Evolutionary conservation across 1,140 invertebrate species (phyloP), one percentile per base, ranked within the genome.

Genomic region (Phymorhynchus buccinoides): DNA sequence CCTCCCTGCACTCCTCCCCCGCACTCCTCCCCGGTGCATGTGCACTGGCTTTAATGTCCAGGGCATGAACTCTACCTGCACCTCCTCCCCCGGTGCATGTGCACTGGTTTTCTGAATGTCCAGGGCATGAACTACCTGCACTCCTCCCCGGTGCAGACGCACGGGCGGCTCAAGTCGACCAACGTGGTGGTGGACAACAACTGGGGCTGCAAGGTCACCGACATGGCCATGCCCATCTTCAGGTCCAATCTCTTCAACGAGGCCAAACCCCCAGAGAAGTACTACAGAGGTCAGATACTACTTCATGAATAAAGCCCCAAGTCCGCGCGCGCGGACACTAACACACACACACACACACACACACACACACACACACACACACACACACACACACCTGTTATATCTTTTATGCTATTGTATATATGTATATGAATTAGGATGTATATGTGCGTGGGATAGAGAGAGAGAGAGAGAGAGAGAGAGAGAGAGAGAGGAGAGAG

Each of bases 51-150:
- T n/a, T n/a, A n/a, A n/a, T n/a, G n/a, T n/a, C n/a, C n/a, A n/a
- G n/a, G n/a, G n/a, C n/a, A n/a, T n/a, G n/a, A n/a, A n/a, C n/a
- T n/a, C n/a, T n/a, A n/a, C n/a, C n/a, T n/a, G n/a, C n/a, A n/a
- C n/a, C n/a, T n/a, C n/a, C n/a, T n/a, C n/a, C n/a, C n/a, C n/a
- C n/a, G n/a, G n/a, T n/a, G n/a, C n/a, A n/a, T n/a, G n/a, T n/a
- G n/a, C n/a, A n/a, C n/a, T n/a, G n/a, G n/a, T n/a, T n/a, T n/a
- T n/a, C n/a, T n/a, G n/a, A n/a, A n/a, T n/a, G n/a, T 84, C 4
- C 80, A 90, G 89, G 89, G 89, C 14, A 89, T 90, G 88, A 41
- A 56, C 12, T 89, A 87, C 68, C 66, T 90, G 3, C 89, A 90
- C 56, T 80, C 85, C 27, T 88, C 86, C 22, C 62, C 71, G 12